Base-by-base conservation (phyloP, 2,888 invertebrate genomes). In the Acrobeloides nanus region DNA sequence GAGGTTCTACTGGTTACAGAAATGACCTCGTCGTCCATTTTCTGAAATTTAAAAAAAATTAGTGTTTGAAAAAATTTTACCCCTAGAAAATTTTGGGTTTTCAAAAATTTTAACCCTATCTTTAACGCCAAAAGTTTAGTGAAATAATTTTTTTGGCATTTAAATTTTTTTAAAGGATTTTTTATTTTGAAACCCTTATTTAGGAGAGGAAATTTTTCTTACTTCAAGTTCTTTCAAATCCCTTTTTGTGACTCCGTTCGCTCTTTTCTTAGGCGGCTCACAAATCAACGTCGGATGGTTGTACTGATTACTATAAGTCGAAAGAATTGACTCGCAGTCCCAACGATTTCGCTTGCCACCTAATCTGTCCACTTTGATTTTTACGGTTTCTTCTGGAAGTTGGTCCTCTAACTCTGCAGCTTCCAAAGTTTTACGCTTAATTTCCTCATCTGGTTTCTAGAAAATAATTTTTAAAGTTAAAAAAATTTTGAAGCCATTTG, bases 271-370 rank as follows among this genome's bases (percentile, higher is more conserved):
- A 2, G 54, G 32, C 8, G 21, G 27, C 24, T 86, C 87, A 27
- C 59, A 56, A 38, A 90, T 89, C 20, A 88, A 66, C 74, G 85
- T 87, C 0, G 93, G 93, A 77, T 87, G 87, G 77, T 93, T 92
- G 75, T 88, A 89, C 43, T 86, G 79, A 72, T 84, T 92, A 6
- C 89, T 89, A 74, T 87, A 87, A 0, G 87, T 89, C 18, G 86
- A 50, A 62, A 59, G 48, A 50, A 71, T 66, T 2, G 68, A 66
- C 39, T 71, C 68, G 49, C 66, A 67, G 39, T 71, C 71, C 71
- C 71, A 71, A 23, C 41, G 42, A 15, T 39, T 33, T 18, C 40
- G 25, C 25, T 59, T 59, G 15, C 39, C 23, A 18, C 35, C 18
- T 21, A 20, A 34, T 35, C 25, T 21, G 4, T 46, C 40, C 8